These are phyloP conservation scores for Rattus rattus DNA, from an alignment of 2,113 vertebrate species.

Conservation along the genomic window DNA sequence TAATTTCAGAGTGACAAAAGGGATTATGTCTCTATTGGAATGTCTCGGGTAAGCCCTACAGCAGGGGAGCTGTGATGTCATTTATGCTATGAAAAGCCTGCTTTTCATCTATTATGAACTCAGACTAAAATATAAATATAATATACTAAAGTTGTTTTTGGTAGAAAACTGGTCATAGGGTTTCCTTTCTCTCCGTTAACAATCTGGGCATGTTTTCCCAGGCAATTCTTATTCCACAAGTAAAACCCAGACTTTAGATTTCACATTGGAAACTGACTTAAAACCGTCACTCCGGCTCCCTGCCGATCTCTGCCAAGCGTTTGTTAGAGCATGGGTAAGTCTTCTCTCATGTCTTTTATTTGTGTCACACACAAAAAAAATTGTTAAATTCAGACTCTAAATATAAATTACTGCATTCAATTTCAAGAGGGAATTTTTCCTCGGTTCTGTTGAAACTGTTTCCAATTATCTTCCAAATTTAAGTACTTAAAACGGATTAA, in stretches of 20 bases:
- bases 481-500: background rate
- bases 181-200: conserved; percentile 37
- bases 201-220: conserved; percentile 28
- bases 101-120: conserved; percentile 63
- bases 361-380: background rate
- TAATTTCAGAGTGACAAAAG: conserved; percentile 79
- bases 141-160: conserved; percentile 44
- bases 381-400: background rate
- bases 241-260: conserved; percentile 30
- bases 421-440: background rate
- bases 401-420: background rate
- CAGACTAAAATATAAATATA: conserved; percentile 67
- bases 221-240: conserved; percentile 61
- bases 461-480: conserved; percentile 36
- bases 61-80: conserved; percentile 63
- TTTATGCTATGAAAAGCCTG: conserved; percentile 63
- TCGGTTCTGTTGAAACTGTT: background rate
- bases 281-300: background rate
- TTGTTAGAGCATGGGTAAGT: background rate
- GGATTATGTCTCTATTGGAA: conserved; percentile 79
- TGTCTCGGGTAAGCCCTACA: conserved; percentile 72
- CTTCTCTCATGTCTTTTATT: background rate
- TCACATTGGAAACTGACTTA: conserved; percentile 54
- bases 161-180: conserved; percentile 4
- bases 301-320: background rate